Evolutionary conservation across 2,888 invertebrate species (phyloP), one percentile per base, ranked within the genome.

Genomic region (Tachystola acroxantha): DNA sequence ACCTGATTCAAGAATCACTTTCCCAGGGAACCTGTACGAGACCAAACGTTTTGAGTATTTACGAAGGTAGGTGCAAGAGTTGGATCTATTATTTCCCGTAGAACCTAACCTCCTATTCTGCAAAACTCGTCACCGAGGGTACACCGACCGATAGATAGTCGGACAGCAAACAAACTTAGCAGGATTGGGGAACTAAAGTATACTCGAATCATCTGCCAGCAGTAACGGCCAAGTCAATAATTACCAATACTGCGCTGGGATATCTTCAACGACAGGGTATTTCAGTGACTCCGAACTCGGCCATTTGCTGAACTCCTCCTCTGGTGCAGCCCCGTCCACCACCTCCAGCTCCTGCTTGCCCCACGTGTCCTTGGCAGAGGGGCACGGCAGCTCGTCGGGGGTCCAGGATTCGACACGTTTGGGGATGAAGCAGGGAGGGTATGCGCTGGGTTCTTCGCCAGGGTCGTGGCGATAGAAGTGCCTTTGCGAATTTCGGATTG

Each of bases 381-480:
- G 68, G 0, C 61, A 61, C 0, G 84, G 82, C 2, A 68, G 56
- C n/a, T 57, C 46, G 41, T 85, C 86, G 0, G 82, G 69, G 0
- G 50, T 46, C 87, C 87, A 87, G 1, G 85, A 85, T 36, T 78
- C 79, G 1, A 20, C 35, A 0, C 80, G 68, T 12, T 70, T 75
- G 1, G 84, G 87, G 32, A 81, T 85, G 50, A 51, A 69, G 52
- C 80, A 78, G 0, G 65, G 66, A 0, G 85, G 85, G 19, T 67
- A 56, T 0, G 84, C 73, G 28, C 62, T 74, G 0, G 78, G 62
- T 3, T 86, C 85, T 36, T 85, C 82, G 0, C 87, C 87, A 0
- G 85, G 81, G 39, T 87, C 87, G 50, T 88, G 88, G 0, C 77
- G 77, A 43, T 73, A 86, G 50, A 78, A 84, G 16, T 78, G 58